phyloP scores from a whole-genome alignment of 1,140 invertebrate genomes.

The Pemphigus obesinymphae region DNA sequence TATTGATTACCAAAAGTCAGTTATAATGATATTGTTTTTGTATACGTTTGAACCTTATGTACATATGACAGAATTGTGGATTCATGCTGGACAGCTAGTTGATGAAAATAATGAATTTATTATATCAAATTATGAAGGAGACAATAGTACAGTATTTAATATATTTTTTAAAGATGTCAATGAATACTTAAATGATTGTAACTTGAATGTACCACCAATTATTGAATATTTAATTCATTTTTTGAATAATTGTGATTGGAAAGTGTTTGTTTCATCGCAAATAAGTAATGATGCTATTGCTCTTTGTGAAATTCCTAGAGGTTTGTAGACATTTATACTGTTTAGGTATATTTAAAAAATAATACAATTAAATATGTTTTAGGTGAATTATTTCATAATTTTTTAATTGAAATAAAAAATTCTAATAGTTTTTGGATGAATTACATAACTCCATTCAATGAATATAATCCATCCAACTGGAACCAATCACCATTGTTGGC shows the following conservation, averaged over 20 bases:
- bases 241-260: constrained; percentile 28
- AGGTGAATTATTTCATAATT: constrained; percentile 27
- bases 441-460: background rate
- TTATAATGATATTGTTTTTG: constrained; percentile 7
- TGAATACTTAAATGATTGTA: constrained; percentile 5
- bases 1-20: constrained; percentile 18
- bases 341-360: background rate
- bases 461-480: constrained; percentile 18
- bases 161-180: constrained; percentile 18
- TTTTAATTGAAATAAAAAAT: constrained; percentile 7
- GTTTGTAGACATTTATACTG: background rate
- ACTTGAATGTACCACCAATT: constrained; percentile 10
- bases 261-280: constrained; percentile 33
- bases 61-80: constrained; percentile 34
- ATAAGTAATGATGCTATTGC: background rate
- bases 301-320: background rate
- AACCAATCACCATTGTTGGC: background rate
- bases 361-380: background rate
- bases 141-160: constrained; percentile 10
- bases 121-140: constrained; percentile 25
- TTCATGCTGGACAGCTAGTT: constrained; percentile 15
- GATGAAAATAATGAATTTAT: constrained; percentile 28
- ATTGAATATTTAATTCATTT: constrained; percentile 7
- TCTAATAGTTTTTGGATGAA: background rate
- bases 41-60: constrained; percentile 32